Evolutionary conservation across 2,113 vertebrate species (phyloP).

Genomic region (Lethenteron camtschaticum): DNA sequence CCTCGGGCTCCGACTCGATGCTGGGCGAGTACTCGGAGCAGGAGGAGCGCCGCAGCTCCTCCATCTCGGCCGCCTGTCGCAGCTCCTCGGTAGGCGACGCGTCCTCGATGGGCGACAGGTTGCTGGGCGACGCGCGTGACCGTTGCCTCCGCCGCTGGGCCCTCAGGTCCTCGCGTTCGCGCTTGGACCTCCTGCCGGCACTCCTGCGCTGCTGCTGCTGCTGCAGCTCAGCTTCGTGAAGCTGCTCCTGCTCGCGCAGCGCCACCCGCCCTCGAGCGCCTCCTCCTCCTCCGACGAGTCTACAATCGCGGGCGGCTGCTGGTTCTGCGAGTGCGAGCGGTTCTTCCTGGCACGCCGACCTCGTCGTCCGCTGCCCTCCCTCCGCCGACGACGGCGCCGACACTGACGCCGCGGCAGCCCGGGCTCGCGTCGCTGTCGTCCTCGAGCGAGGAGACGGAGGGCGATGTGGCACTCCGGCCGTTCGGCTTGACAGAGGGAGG

Average conservation of each 20-base stretch:
- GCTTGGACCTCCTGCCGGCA: conserved; percentile 74
- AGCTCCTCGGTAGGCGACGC: conserved; percentile 89
- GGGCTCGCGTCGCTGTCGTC: conserved; percentile 96
- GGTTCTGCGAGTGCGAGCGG: conserved; percentile 74
- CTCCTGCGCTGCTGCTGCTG: conserved; percentile 76
- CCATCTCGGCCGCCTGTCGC: conserved; percentile 89
- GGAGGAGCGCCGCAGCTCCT: conserved; percentile 85
- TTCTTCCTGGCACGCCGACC: conserved; percentile 86
- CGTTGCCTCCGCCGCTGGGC: conserved; percentile 15
- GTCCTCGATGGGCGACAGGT: conserved; percentile 86
- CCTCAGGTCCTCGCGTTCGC: conserved; percentile 22
- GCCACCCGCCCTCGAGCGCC: conserved; percentile 67
- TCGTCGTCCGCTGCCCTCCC: conserved; percentile 39
- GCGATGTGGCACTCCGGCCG: conserved; percentile 81
- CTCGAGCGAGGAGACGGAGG: conserved; percentile 84
- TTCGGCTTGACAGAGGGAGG: conserved; percentile 59
- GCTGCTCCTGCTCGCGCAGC: conserved; percentile 78
- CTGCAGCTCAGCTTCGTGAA: conserved; percentile 59
- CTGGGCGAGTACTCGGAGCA: conserved; percentile 96
- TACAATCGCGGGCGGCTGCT: conserved; percentile 80
- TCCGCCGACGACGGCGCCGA: too few relatives aligned
- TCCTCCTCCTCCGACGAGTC: conserved; percentile 95
- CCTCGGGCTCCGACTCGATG: conserved; percentile 79
- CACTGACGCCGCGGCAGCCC: conserved; percentile 42
- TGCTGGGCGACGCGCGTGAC: conserved; percentile 92